Percentiles rank a stretch among this genome's conserved stretches.
phyloP scores from a whole-genome alignment of 2,888 invertebrate species.

The Nymphalis polychloros region DNA sequence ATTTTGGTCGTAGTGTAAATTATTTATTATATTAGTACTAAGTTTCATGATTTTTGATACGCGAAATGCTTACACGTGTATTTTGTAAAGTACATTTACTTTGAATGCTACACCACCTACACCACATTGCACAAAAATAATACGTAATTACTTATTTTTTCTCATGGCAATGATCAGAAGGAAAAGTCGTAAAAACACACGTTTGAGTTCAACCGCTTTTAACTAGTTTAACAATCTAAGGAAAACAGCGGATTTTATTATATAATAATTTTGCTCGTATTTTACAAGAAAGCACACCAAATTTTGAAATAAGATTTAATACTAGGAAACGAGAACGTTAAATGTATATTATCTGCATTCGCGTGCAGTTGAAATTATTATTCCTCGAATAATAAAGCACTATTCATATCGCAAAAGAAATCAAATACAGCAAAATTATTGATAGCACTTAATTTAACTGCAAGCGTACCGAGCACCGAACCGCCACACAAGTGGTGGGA shows the following conservation, averaged over 20 bases:
- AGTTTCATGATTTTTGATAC: no score
- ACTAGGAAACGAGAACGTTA: not conserved
- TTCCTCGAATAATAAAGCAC: conserved; percentile 10
- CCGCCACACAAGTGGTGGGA: conserved; percentile 53
- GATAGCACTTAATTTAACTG: conserved; percentile 28
- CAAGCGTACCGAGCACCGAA: conserved; percentile 53
- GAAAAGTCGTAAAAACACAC: not conserved
- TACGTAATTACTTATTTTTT: conserved; percentile 9
- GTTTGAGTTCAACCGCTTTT: not conserved
- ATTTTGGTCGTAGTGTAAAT: no score
- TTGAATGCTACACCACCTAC: no score
- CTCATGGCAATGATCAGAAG: not conserved
- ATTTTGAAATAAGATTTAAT: not conserved
- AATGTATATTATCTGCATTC: not conserved
- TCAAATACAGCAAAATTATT: conserved; percentile 17
- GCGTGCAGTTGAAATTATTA: not conserved
- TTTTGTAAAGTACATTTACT: no score
- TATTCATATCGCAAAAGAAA: conserved; percentile 13
- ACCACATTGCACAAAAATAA: not conserved
- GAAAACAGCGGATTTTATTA: no score
- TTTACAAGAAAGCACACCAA: no score
- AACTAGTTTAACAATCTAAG: not conserved
- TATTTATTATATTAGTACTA: no score
- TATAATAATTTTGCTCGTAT: no score
- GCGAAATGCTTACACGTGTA: no score